A percentile compares a stretch with the other conserved stretches of the same genome.
Conservation (phyloP, 2,113 vertebrate species). For the Pholis gunnellus region DNA sequence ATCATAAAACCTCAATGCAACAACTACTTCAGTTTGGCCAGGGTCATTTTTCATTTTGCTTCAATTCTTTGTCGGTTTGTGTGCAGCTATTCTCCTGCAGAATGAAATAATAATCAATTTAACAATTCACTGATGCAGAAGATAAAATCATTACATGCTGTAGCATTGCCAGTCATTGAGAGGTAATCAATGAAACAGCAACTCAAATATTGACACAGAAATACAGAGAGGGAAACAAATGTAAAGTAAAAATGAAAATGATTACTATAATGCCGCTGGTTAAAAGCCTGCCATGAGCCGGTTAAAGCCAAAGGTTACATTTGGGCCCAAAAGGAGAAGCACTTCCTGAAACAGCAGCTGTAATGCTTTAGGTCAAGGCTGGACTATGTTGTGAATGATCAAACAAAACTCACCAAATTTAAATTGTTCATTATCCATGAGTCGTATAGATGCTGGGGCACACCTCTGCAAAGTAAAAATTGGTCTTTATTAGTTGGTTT, state of each 20-base stretch:
- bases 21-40: conserved; percentile 76
- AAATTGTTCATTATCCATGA: conserved; percentile 98
- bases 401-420: conserved; percentile 92
- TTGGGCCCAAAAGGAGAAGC: not conserved
- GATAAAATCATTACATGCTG: conserved; percentile 44
- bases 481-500: not conserved
- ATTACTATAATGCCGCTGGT: not conserved
- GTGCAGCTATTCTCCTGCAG: conserved; percentile 47
- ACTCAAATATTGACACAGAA: not conserved
- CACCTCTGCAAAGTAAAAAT: conserved; percentile 87
- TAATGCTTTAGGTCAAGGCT: too few relatives aligned
- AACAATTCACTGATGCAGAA: conserved; percentile 56
- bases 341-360: conserved; percentile 7
- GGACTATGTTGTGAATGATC: not conserved
- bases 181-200: conserved; percentile 31
- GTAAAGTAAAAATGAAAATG: conserved; percentile 13
- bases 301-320: conserved; percentile 24
- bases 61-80: conserved; percentile 36
- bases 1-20: conserved; percentile 76
- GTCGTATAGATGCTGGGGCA: conserved; percentile 97
- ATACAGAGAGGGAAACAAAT: not conserved
- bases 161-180: conserved; percentile 43
- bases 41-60: conserved; percentile 76
- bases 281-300: conserved; percentile 13
- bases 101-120: conserved; percentile 74